A percentile compares a stretch with the other conserved stretches of the same genome.
Evolutionary conservation across 2,888 invertebrate species (phyloP).

Genomic region (Embidobia sp.): DNA sequence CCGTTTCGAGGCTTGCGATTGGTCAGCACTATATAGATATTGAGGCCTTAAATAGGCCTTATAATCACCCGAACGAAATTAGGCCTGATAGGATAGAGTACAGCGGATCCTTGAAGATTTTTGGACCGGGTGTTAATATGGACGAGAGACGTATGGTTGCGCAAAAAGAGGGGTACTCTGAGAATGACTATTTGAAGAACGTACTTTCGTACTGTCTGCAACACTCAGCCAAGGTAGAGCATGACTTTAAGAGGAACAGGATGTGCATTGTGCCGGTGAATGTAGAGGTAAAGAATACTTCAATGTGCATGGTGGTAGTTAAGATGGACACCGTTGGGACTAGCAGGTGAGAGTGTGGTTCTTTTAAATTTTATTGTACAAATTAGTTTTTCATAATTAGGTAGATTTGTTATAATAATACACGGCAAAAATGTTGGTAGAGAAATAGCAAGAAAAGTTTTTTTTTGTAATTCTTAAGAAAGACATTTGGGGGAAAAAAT

Average conservation of each 20-base stretch:
- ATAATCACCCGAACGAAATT: conserved; percentile 81
- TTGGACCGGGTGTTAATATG: conserved; percentile 80
- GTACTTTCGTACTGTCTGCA: conserved; percentile 73
- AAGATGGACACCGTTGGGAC: conserved; percentile 85
- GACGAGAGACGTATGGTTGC: conserved; percentile 73
- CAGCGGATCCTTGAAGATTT: conserved; percentile 75
- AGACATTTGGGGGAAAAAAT: too few relatives aligned
- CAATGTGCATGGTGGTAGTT: conserved; percentile 84
- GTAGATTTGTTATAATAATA: too few relatives aligned
- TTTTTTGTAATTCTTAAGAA: too few relatives aligned
- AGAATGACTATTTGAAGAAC: conserved; percentile 74
- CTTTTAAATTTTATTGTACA: neutral
- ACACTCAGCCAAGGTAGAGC: conserved; percentile 80
- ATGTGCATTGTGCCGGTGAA: conserved; percentile 87
- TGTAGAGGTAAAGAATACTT: conserved; percentile 86
- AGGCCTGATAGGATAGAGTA: conserved; percentile 75
- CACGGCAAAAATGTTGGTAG: too few relatives aligned
- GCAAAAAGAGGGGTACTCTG: conserved; percentile 69
- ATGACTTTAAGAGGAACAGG: conserved; percentile 85
- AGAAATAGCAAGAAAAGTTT: too few relatives aligned
- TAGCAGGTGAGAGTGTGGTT: conserved; percentile 83
- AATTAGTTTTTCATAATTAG: too few relatives aligned
- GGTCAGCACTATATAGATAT: conserved; percentile 88
- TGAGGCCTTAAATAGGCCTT: conserved; percentile 83
- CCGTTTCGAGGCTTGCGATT: conserved; percentile 83